Evolutionary conservation across 2,888 invertebrate genomes (phyloP), one percentile per base, ranked within the genome.

Genomic region (Tigriopus californicus): DNA sequence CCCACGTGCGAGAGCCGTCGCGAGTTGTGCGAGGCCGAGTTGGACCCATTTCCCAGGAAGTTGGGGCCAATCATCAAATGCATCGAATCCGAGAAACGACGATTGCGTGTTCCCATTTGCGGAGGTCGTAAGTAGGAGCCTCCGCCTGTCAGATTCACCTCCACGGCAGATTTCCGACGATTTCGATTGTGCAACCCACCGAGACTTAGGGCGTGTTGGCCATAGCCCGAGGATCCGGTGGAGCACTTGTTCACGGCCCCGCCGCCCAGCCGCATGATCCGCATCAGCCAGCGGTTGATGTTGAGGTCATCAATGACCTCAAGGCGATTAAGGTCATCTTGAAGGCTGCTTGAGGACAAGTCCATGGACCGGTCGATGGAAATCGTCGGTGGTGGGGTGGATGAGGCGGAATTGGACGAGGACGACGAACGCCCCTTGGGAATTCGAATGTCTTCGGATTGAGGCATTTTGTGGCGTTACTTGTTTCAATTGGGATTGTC

Each of bases 271-370:
- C 60, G 55, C 56, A 60, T 56, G 41, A 60, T 46, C 24, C 60
- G 13, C 60, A 55, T 46, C 46, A 59, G 20, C 59, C 48, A 60
- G 55, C 60, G 52, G 41, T 60, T 54, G 24, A 56, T 42, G 41
- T 44, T 60, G 18, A 60, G 42, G 20, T 60, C 55, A 56, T 56
- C 55, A 40, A 40, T 47, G 20, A 58, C 61, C 41, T 53, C 58
- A 10, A 61, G 33, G n/a, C 40, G n/a, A 41, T 41, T 51, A 10
- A 52, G 25, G 44, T 56, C 47, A 40, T 15, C 20, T 51, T 41
- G 41, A 15, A 44, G 22, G 57, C 47, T 15, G 15, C 20, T 15
- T n/a, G 25, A 42, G 18, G 52, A 52, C 46, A n/a, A 57, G 33
- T 56, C 42, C 33, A 33, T 33, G 33, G 33, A 33, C 8, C 33